Conservation (phyloP, 2,888 invertebrate species). For the Drosophila aldrichi region DNA sequence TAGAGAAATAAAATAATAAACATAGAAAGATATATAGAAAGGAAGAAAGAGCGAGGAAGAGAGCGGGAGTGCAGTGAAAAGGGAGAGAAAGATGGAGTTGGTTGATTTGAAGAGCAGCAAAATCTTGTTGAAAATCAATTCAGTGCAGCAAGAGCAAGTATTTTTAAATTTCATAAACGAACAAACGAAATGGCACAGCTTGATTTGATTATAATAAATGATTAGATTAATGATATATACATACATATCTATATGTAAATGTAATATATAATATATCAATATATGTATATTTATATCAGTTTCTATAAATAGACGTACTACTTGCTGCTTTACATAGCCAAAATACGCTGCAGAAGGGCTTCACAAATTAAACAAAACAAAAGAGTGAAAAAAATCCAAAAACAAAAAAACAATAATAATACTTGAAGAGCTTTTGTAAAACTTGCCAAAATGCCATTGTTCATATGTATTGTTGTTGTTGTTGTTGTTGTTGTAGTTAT, state of each 20-base stretch:
- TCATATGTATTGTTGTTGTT: constrained; percentile 30
- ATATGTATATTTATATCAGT: not conserved
- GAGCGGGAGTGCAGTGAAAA: not conserved
- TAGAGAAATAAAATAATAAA: not conserved
- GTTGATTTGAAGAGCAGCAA: too few relatives aligned
- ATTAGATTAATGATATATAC: too few relatives aligned
- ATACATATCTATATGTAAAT: too few relatives aligned
- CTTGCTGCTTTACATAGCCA: constrained; percentile 28
- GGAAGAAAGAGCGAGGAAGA: not conserved
- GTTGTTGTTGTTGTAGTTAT: constrained; percentile 35
- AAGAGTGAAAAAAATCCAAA: constrained; percentile 19
- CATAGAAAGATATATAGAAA: not conserved
- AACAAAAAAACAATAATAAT: constrained; percentile 17
- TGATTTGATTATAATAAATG: too few relatives aligned
- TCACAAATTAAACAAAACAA: constrained; percentile 20
- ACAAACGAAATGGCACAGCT: too few relatives aligned
- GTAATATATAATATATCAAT: not conserved
- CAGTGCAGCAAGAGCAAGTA: too few relatives aligned
- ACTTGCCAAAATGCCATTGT: constrained; percentile 65
- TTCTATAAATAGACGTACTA: not conserved
- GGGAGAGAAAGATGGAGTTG: not conserved
- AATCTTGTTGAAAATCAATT: too few relatives aligned
- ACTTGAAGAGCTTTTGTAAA: constrained; percentile 54
- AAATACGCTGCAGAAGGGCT: not conserved
- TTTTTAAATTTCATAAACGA: too few relatives aligned